phyloP scores from a whole-genome alignment of 2,113 vertebrate species.

The Oryzias celebensis region DNA sequence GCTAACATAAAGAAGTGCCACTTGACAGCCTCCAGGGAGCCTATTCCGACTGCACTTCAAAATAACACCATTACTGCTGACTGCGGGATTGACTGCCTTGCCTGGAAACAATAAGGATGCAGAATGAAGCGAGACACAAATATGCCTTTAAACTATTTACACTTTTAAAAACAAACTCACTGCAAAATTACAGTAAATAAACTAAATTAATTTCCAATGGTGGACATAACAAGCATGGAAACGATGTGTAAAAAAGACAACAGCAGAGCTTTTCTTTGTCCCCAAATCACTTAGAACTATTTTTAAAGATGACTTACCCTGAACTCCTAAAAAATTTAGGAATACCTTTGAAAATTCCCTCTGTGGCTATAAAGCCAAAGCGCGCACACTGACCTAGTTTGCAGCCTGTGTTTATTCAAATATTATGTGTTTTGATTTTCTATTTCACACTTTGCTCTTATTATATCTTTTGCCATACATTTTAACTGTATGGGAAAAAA shows the following conservation, averaged over 20 bases:
- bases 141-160: too few species aligned
- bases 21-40: conserved; percentile 17
- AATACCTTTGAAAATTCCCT: conserved; percentile 27
- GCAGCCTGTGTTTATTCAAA: neutral
- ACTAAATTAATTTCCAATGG: too few species aligned
- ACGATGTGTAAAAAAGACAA: neutral
- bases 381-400: conserved; percentile 27
- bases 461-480: neutral
- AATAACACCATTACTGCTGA: conserved; percentile 13
- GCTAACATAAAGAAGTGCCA: neutral
- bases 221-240: too few species aligned
- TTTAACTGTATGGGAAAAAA: neutral
- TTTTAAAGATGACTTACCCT: conserved; percentile 38
- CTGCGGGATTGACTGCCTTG: neutral
- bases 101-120: neutral
- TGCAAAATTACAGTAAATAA: too few species aligned
- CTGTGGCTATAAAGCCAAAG: conserved; percentile 21
- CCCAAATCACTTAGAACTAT: conserved; percentile 17
- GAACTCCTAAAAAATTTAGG: conserved; percentile 45
- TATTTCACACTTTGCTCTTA: neutral
- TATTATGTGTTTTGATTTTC: neutral
- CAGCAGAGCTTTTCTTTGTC: neutral
- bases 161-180: too few species aligned
- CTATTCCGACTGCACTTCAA: conserved; percentile 13
- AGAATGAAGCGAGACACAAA: too few species aligned